Base-by-base conservation (phyloP, 2,888 invertebrate species). In the Heliconius ethilla region DNA sequence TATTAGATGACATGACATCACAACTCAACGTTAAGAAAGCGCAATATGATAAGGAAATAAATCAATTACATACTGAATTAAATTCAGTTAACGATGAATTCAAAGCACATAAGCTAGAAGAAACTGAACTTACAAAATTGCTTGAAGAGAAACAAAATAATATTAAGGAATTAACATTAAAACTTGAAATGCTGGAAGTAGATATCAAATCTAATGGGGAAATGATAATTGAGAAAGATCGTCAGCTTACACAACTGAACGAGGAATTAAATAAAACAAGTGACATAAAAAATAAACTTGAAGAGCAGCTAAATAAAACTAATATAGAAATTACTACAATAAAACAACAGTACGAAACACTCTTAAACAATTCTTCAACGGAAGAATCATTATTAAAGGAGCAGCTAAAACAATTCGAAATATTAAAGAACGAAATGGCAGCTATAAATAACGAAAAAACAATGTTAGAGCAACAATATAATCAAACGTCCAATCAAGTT, bases 131-230 rank as follows among this genome's bases (percentile, higher is more conserved):
- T 29, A 89, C 86, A 80, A 85, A 87, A 77, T 83, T 83, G 75
- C 85, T 90, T 33, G 88, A 91, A 81, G 92, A 94, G 84, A 93
- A 93, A 82, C 92, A 92, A 84, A 90, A 86, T 77, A 81, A 82
- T 80, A 83, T 93, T 33, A 94, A 94, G 84, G 93, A 94, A 63
- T 85, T 94, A 13, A 89, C 86, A 59, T 84, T 91, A 18, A 93
- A 94, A 87, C 81, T 92, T 81, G 93, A 94, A 88, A 92, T 93
- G 91, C 84, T 92, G 59, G 91, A 92, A 86, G 88, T 90, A 51
- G 95, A 95, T 83, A 85, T 94, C 22, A 93, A 91, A 86, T 92
- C 93, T 0, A 95, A 94, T 83, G 82, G 89, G 82, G 92, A 92
- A 86, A 89, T 92, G 40, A 86, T 95, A 7, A 83, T 81, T 75